Evolutionary conservation across 2,797 vertebrate genomes (phyloP), one percentile per base, ranked within the genome.

Genomic region (Hoplostethus mediterraneus): DNA sequence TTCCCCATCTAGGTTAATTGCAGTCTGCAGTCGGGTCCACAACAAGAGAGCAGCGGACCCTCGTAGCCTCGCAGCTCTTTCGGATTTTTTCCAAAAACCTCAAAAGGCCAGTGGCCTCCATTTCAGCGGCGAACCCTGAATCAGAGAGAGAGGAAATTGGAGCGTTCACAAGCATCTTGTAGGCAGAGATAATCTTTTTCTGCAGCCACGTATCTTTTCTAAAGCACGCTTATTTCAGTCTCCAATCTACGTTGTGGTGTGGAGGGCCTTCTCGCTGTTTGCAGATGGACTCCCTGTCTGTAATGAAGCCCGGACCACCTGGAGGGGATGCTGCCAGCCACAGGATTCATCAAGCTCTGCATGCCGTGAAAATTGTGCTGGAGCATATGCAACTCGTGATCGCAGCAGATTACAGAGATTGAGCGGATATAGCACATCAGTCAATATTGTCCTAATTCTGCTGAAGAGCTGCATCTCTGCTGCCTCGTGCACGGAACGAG

Each of bases 301-400:
- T 87, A 85, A 87, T 85, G 77, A 86, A 77, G 81, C 73, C 70
- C 3, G 4, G 83, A 81, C 80, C 81, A 63, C 82, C 70, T 82
- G 77, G 77, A 70, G 47, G 81, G 33, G 75, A 84, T 3, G 73
- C 68, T 75, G 74, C 73, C 75, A 54, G 67, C 77, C 5, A 0
- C 65, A 17, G 55, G 60, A 77, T 73, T 80, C 48, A 8, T 14
- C 62, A 53, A 40, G 71, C 75, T 74, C 77, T 67, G 67, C 76
- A 62, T 38, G 57, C 63, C 31, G 14, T 52, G 67, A 59, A 69
- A 81, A 71, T 49, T 66, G 63, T 53, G 63, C 82, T 30, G 71
- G 71, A 68, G 42, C 56, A 68, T 71, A 71, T 42, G 49, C 62
- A 73, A 44, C 47, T 67, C 58, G 5, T 78, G 65, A 85, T 73